These are phyloP conservation scores for Lordiphosa mommai DNA, from an alignment of 1,140 invertebrate genomes.

Conservation along the genomic window DNA sequence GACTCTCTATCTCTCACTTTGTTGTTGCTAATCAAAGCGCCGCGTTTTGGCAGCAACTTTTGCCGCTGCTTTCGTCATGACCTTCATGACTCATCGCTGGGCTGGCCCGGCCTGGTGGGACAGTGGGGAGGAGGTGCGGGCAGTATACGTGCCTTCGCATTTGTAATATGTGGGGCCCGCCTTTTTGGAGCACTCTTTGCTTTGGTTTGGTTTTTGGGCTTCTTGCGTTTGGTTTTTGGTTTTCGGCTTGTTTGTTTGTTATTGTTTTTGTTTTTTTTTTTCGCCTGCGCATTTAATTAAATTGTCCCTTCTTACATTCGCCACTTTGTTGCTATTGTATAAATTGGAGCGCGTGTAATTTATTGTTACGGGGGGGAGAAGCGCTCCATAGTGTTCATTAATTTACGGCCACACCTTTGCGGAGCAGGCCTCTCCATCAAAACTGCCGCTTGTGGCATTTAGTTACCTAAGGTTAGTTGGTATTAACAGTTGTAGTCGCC, in stretches of 20 bases:
- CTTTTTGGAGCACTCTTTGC: constrained; percentile 19
- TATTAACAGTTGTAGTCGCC: constrained; percentile 4
- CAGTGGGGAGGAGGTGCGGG: background rate
- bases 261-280: constrained; percentile 20
- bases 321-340: constrained; percentile 32
- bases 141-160: constrained; percentile 6
- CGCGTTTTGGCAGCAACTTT: constrained; percentile 59
- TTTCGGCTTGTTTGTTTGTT: background rate
- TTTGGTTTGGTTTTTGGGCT: background rate
- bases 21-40: constrained; percentile 61
- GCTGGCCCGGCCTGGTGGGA: background rate
- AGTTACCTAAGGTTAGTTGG: constrained; percentile 20
- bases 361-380: constrained; percentile 36
- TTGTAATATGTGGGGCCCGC: constrained; percentile 31
- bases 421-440: constrained; percentile 15
- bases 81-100: constrained; percentile 79
- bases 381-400: constrained; percentile 61
- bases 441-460: too few species aligned
- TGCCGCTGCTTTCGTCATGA: constrained; percentile 78
- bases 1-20: too few species aligned
- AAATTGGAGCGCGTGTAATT: constrained; percentile 67
- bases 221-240: background rate
- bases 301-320: constrained; percentile 62
- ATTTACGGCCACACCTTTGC: constrained; percentile 48
- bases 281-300: constrained; percentile 69